Evolutionary conservation across 2,888 invertebrate species (phyloP).

Genomic region (Sarcophaga caerulescens): DNA sequence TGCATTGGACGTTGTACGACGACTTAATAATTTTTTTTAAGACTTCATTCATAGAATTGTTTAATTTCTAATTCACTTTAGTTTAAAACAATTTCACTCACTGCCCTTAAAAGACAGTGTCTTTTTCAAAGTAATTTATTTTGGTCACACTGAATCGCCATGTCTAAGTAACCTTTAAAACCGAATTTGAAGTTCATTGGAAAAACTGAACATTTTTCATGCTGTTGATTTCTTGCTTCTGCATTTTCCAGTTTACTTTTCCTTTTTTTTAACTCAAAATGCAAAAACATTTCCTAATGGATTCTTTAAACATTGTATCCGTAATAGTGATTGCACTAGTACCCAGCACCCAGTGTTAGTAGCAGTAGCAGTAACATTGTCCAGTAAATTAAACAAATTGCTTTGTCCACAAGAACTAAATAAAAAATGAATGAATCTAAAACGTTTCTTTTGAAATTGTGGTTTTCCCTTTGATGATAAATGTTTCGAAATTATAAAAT

Average conservation of each 20-base stretch:
- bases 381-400: slow-evolving; percentile 66
- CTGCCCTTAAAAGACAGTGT: too few species aligned
- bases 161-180: not conserved
- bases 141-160: too few species aligned
- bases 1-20: too few species aligned
- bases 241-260: not conserved
- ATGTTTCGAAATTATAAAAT: slow-evolving; percentile 57
- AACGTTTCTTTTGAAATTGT: slow-evolving; percentile 63
- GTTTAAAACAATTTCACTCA: too few species aligned
- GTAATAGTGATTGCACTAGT: too few species aligned
- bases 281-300: slow-evolving; percentile 49
- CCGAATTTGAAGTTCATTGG: slow-evolving; percentile 34
- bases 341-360: too few species aligned
- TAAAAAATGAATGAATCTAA: slow-evolving; percentile 56
- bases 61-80: too few species aligned
- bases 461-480: slow-evolving; percentile 65
- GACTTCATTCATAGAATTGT: too few species aligned
- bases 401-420: slow-evolving; percentile 63
- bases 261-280: not conserved
- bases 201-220: slow-evolving; percentile 3
- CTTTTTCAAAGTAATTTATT: too few species aligned
- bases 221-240: slow-evolving; percentile 1
- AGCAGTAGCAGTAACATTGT: not conserved
- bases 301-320: slow-evolving; percentile 47
- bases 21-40: too few species aligned